Evolutionary conservation across 2,888 invertebrate species (phyloP).

Genomic region (Xylocampa areola): DNA sequence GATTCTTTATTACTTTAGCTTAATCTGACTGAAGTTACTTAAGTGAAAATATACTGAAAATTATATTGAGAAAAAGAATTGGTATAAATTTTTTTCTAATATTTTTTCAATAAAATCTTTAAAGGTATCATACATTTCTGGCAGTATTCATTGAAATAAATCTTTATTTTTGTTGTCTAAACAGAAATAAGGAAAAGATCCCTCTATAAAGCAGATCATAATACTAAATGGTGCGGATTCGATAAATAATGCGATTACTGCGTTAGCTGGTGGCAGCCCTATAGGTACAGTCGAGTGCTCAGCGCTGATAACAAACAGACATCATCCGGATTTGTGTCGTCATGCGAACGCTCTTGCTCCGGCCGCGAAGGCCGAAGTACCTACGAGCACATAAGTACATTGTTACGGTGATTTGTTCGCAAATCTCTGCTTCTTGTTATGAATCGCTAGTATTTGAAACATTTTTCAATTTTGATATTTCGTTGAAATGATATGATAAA

Average conservation of each 20-base stretch:
- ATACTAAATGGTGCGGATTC: conserved; percentile 75
- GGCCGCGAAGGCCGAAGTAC: conserved; percentile 53
- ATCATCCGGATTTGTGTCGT: conserved; percentile 89
- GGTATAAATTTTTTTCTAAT: too few relatives aligned
- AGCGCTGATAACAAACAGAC: conserved; percentile 89
- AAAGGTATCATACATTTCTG: neutral
- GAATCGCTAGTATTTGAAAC: conserved; percentile 11
- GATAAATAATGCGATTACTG: conserved; percentile 83
- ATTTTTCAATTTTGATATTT: too few relatives aligned
- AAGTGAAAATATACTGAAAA: too few relatives aligned
- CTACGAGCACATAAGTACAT: conserved; percentile 46
- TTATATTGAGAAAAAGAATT: neutral
- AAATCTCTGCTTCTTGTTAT: conserved; percentile 36
- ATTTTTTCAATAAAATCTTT: too few relatives aligned
- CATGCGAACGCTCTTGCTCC: conserved; percentile 74
- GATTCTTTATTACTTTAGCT: conserved; percentile 6
- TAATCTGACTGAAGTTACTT: neutral
- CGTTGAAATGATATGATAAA: too few relatives aligned
- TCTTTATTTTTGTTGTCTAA: conserved; percentile 2
- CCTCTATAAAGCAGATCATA: conserved; percentile 46
- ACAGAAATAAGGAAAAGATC: conserved; percentile 27
- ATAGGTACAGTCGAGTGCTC: conserved; percentile 81
- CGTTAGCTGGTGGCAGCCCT: conserved; percentile 75
- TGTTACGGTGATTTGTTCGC: conserved; percentile 56
- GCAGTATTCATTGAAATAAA: conserved; percentile 1